These are phyloP conservation scores for Leguminivora glycinivorella DNA, from an alignment of 1,140 invertebrate species.

Conservation along the genomic window DNA sequence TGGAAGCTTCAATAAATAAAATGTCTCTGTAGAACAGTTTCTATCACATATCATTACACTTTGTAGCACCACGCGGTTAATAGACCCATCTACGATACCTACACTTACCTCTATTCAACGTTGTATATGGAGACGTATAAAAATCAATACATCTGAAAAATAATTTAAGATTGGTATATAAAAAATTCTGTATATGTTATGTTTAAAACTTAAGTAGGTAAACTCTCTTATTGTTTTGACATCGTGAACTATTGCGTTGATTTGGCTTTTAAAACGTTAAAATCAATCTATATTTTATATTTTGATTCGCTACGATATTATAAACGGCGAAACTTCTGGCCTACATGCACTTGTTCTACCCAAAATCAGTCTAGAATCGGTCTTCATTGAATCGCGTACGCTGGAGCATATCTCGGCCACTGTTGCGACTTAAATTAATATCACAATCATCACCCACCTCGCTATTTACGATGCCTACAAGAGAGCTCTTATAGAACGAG, in stretches of 20 bases:
- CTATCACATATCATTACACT: slow-evolving; percentile 78
- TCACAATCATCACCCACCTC: slow-evolving; percentile 61
- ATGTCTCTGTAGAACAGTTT: slow-evolving; percentile 76
- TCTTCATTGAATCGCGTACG: slow-evolving; percentile 62
- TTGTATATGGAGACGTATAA: slow-evolving; percentile 78
- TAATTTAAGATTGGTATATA: slow-evolving; percentile 76
- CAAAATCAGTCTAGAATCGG: slow-evolving; percentile 74
- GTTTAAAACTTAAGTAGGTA: slow-evolving; percentile 73
- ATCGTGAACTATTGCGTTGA: slow-evolving; percentile 68
- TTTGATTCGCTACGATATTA: slow-evolving; percentile 50
- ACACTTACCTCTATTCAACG: slow-evolving; percentile 75
- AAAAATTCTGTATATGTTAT: slow-evolving; percentile 75
- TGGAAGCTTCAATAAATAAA: slow-evolving; percentile 77
- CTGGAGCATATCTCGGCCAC: slow-evolving; percentile 42
- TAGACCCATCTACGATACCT: slow-evolving; percentile 75
- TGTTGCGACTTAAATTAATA: slow-evolving; percentile 70
- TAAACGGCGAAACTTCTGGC: slow-evolving; percentile 70
- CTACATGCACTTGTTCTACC: slow-evolving; percentile 73
- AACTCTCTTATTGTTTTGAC: slow-evolving; percentile 74
- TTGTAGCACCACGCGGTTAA: slow-evolving; percentile 77
- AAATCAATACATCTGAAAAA: slow-evolving; percentile 78
- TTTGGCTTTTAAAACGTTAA: slow-evolving; percentile 69
- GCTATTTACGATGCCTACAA: slow-evolving; percentile 1
- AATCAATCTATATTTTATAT: slow-evolving; percentile 65
- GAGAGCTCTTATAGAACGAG: not conserved